These are phyloP conservation scores for Barnardius zonarius DNA, from an alignment of 2,113 vertebrate genomes.

Conservation along the genomic window DNA sequence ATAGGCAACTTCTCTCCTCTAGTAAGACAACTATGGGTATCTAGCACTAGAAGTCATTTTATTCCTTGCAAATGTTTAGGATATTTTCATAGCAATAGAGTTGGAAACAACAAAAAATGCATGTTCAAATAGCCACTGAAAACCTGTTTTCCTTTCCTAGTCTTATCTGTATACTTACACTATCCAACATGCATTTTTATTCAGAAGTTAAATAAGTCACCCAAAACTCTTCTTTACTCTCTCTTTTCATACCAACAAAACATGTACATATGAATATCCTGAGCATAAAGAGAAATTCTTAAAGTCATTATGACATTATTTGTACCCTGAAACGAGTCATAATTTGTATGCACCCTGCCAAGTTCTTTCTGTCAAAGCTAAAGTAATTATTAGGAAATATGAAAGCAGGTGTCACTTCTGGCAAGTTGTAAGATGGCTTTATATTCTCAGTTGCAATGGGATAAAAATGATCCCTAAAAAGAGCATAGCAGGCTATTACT, in stretches of 20 bases:
- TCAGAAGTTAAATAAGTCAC: background rate
- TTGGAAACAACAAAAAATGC: background rate
- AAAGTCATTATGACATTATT: constrained; percentile 59
- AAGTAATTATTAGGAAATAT: constrained; percentile 74
- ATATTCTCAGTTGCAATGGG: constrained; percentile 50
- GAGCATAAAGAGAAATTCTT: constrained; percentile 39
- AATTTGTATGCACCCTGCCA: constrained; percentile 56
- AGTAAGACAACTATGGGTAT: background rate
- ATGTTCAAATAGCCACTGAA: background rate
- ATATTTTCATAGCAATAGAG: background rate
- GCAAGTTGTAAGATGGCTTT: constrained; percentile 59
- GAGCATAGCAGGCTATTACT: constrained; percentile 51
- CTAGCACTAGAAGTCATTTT: background rate
- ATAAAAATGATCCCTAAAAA: constrained; percentile 69
- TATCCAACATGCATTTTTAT: background rate
- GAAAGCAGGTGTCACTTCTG: constrained; percentile 71
- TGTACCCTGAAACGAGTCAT: constrained; percentile 41
- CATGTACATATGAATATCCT: constrained; percentile 1
- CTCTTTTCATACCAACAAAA: constrained; percentile 4
- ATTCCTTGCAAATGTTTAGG: background rate
- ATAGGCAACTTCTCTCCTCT: background rate
- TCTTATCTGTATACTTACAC: background rate
- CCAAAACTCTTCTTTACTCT: background rate
- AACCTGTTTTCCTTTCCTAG: background rate
- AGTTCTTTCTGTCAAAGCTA: constrained; percentile 61